Conservation (phyloP, 2,797 vertebrate genomes). For the Echiichthys vipera region DNA sequence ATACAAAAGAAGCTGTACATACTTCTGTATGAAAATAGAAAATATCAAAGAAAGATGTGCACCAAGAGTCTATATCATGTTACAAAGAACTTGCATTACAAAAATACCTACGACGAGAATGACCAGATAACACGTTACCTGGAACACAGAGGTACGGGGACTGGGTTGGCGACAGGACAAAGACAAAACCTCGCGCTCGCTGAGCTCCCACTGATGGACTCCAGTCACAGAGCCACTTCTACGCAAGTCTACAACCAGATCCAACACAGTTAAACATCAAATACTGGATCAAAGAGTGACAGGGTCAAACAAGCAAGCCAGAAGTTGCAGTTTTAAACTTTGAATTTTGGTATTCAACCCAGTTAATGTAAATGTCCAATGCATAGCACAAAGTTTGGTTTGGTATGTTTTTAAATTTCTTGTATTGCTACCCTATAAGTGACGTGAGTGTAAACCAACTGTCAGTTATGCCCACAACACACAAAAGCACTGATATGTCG, state of each 20-base stretch:
- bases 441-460: slow-evolving; percentile 57
- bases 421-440: slow-evolving; percentile 72
- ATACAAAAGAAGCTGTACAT: slow-evolving; percentile 84
- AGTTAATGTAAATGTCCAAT: slow-evolving; percentile 68
- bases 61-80: slow-evolving; percentile 80
- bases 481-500: slow-evolving; percentile 72
- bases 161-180: slow-evolving; percentile 64
- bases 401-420: slow-evolving; percentile 68
- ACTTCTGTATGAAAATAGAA: slow-evolving; percentile 88
- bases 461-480: slow-evolving; percentile 62
- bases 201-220: slow-evolving; percentile 46
- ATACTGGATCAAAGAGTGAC: slow-evolving; percentile 58
- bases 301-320: slow-evolving; percentile 55
- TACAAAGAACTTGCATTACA: slow-evolving; percentile 82
- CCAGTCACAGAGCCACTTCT: slow-evolving; percentile 37
- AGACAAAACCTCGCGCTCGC: slow-evolving; percentile 48
- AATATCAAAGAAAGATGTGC: slow-evolving; percentile 86
- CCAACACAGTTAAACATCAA: slow-evolving; percentile 48
- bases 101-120: slow-evolving; percentile 79
- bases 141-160: slow-evolving; percentile 71
- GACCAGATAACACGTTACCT: slow-evolving; percentile 74
- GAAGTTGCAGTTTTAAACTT: slow-evolving; percentile 54
- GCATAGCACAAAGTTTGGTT: slow-evolving; percentile 80
- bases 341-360: slow-evolving; percentile 64
- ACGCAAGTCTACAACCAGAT: slow-evolving; percentile 50